Percentiles rank a stretch among this genome's conserved stretches.
Evolutionary conservation across 2,888 invertebrate species (phyloP).

Genomic region (Chelonus formosanus): DNA sequence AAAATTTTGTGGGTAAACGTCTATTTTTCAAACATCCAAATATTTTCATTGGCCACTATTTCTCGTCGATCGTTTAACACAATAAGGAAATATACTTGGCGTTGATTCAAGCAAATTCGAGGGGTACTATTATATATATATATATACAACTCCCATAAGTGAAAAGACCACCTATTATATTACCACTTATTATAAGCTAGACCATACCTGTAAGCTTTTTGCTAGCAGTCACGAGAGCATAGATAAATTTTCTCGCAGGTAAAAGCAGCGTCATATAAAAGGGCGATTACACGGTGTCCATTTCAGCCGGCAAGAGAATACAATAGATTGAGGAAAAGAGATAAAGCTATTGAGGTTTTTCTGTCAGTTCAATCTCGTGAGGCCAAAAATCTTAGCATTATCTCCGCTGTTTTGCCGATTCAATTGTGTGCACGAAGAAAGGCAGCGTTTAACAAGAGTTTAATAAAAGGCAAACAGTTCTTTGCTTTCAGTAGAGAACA

Average conservation of each 20-base stretch:
- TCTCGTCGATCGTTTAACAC: slow-evolving; percentile 29
- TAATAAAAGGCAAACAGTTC: slow-evolving; percentile 65
- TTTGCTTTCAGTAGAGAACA: slow-evolving; percentile 19
- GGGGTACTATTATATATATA: slow-evolving; percentile 24
- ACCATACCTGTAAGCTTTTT: not conserved
- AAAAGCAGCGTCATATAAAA: slow-evolving; percentile 48
- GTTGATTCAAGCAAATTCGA: slow-evolving; percentile 16
- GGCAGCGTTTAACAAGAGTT: slow-evolving; percentile 64
- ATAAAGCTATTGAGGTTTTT: slow-evolving; percentile 25
- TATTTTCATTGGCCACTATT: slow-evolving; percentile 51
- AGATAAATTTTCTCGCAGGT: slow-evolving; percentile 27
- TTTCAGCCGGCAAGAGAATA: slow-evolving; percentile 49
- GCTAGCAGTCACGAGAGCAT: slow-evolving; percentile 10
- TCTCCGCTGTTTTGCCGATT: slow-evolving; percentile 64
- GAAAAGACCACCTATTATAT: slow-evolving; percentile 7
- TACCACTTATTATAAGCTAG: slow-evolving; percentile 5
- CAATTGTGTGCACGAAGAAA: slow-evolving; percentile 63
- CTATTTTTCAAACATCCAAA: slow-evolving; percentile 51
- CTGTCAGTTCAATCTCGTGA: slow-evolving; percentile 15
- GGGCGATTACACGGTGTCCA: slow-evolving; percentile 61
- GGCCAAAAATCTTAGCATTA: slow-evolving; percentile 53
- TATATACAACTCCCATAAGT: not conserved
- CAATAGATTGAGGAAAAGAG: slow-evolving; percentile 26
- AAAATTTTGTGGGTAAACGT: slow-evolving; percentile 26
- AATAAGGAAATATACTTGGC: slow-evolving; percentile 13